Conservation (phyloP, 2,113 vertebrate species). For the Odontesthes bonariensis region DNA sequence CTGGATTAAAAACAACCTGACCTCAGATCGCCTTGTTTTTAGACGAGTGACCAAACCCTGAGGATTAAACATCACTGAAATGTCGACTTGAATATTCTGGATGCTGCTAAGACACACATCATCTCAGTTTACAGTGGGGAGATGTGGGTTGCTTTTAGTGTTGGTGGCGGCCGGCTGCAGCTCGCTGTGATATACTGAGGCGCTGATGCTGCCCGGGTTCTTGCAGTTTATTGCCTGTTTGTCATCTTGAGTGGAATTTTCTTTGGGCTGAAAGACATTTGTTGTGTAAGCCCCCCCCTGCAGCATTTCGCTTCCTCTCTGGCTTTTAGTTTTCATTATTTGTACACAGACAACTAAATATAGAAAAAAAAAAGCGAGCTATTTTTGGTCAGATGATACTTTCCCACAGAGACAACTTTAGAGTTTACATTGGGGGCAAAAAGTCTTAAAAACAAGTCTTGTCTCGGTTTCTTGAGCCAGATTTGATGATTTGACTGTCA, state of each 20-base stretch:
- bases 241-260: constrained; percentile 26
- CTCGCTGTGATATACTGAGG: constrained; percentile 22
- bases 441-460: too few relatives aligned
- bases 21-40: constrained; percentile 10
- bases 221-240: constrained; percentile 31
- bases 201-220: not conserved
- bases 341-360: constrained; percentile 22
- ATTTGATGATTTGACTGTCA: too few relatives aligned
- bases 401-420: not conserved
- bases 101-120: constrained; percentile 31
- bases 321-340: constrained; percentile 10
- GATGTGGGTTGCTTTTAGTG: constrained; percentile 18
- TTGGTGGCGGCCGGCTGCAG: constrained; percentile 20
- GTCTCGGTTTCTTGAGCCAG: not conserved
- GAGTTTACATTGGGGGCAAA: too few relatives aligned
- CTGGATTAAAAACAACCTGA: not conserved
- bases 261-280: constrained; percentile 25
- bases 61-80: constrained; percentile 37
- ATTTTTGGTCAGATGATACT: not conserved
- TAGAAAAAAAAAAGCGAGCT: not conserved
- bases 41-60: not conserved
- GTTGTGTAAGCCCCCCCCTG: constrained; percentile 2
- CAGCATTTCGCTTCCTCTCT: constrained; percentile 18
- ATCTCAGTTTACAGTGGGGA: constrained; percentile 21
- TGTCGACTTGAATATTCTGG: constrained; percentile 11